Evolutionary conservation across 23 tunicate species (phyloP), one percentile per base, ranked within the genome.

Genomic region (Botrylloides violaceus): DNA sequence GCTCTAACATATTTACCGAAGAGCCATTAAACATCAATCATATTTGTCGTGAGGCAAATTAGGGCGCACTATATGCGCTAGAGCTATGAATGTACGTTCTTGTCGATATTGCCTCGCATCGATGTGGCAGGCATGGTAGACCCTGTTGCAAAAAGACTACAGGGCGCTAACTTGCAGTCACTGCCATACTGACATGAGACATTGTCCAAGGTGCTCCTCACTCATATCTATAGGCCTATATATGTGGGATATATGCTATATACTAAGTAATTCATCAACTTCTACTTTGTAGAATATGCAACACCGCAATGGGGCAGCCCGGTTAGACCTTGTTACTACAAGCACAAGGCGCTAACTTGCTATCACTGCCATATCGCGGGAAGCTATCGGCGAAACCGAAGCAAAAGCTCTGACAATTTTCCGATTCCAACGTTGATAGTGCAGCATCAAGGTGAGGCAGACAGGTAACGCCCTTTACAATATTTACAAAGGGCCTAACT

Each of bases 1-100:
- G 83, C 87, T 84, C 83, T 84, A 81, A 56, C 68, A 21, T 53
- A 62, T 58, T 66, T 34, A 34, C 25, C 43, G 60, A 87, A 87
- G 95, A 87, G 95, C 95, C 95, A 87, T 87, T 87, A 87, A 87
- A 87, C 95, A 87, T 87, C 95, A 87, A 87, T 87, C 95, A 87
- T 87, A 87, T 82, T 78, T 84, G 95, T 87, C 95, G 80, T 68
- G 76, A 79, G 33, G 95, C 82, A 87, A 21, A 29, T 70, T 33
- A 0, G 26, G 29, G 15, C 49, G 26, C 22, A 35, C 29, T 43
- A 19, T 35, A 24, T 28, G 49, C 58, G 29, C 29, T 29, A 12
- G 23, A 1, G 53, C 53, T 9, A 43, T 43, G 53, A 43, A 43
- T 43, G 53, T 7, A 29, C 19, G 27, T 65, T 32, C 0, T 27